Conservation (phyloP, 1,140 invertebrate species). For the Drosophila malerkotliana region DNA sequence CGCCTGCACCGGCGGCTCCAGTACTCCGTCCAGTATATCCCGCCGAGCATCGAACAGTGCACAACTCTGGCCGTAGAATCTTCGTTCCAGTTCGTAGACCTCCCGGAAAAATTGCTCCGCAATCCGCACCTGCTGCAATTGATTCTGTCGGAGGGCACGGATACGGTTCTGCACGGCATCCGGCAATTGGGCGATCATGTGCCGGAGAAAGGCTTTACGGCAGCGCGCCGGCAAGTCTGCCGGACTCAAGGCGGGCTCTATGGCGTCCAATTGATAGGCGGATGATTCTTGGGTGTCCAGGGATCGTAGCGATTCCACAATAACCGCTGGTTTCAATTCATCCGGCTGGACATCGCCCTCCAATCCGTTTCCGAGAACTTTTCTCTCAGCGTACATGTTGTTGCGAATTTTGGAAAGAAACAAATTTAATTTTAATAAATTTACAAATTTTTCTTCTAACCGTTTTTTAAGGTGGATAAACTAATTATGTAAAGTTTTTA, state of each 20-base stretch:
- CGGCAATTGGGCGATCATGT: slow-evolving; percentile 86
- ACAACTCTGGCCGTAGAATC: slow-evolving; percentile 93
- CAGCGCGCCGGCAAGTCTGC: slow-evolving; percentile 50
- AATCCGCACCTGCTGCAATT: slow-evolving; percentile 93
- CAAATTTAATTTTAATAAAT: background rate
- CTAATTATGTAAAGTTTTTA: background rate
- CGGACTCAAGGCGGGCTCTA: slow-evolving; percentile 34
- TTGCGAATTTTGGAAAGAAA: background rate
- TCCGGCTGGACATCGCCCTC: background rate
- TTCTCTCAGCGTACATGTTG: background rate
- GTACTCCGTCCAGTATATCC: slow-evolving; percentile 90
- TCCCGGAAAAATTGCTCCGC: slow-evolving; percentile 98
- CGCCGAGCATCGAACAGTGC: slow-evolving; percentile 92
- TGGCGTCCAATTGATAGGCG: background rate
- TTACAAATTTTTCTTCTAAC: background rate
- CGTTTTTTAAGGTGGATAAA: background rate
- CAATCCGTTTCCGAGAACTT: background rate
- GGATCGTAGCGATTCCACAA: slow-evolving; percentile 11
- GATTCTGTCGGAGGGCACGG: slow-evolving; percentile 95
- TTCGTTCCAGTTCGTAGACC: slow-evolving; percentile 96
- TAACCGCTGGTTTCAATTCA: background rate
- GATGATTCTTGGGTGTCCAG: background rate
- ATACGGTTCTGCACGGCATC: slow-evolving; percentile 92
- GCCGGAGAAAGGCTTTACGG: slow-evolving; percentile 63
- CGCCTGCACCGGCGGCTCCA: slow-evolving; percentile 93